A percentile compares a stretch with the other conserved stretches of the same genome.
These are phyloP conservation scores for Volucella inflata DNA, from an alignment of 2,888 invertebrate species.

Conservation along the genomic window DNA sequence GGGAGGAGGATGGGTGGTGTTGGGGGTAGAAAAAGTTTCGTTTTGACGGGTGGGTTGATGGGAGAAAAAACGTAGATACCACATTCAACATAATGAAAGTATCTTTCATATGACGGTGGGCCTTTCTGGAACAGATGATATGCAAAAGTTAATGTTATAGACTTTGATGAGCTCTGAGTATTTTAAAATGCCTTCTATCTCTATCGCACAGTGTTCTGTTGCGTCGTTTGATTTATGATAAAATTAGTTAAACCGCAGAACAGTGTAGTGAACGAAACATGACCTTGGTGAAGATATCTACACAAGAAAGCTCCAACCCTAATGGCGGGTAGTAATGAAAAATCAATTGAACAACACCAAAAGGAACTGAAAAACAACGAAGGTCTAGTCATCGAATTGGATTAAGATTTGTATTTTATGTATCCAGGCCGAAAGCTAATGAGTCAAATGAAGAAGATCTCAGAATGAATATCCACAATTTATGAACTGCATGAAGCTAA, in stretches of 20 bases:
- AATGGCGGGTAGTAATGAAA: too few relatives aligned
- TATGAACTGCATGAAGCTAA: too few relatives aligned
- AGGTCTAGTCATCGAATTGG: too few relatives aligned
- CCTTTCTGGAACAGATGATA: neutral
- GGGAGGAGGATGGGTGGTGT: neutral
- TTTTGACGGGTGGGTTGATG: neutral
- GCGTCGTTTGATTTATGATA: constrained; percentile 2
- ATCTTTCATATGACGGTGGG: constrained; percentile 37
- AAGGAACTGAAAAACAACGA: too few relatives aligned
- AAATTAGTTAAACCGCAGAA: neutral
- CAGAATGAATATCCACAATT: too few relatives aligned
- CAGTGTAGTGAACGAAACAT: too few relatives aligned
- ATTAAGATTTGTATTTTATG: too few relatives aligned
- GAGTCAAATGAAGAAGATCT: too few relatives aligned
- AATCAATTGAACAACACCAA: too few relatives aligned
- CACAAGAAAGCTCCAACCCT: too few relatives aligned
- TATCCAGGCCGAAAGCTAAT: too few relatives aligned
- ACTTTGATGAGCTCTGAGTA: constrained; percentile 33
- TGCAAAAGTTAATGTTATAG: constrained; percentile 44
- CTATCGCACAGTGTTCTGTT: constrained; percentile 6
- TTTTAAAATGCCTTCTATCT: constrained; percentile 10
- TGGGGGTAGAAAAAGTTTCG: constrained; percentile 24
- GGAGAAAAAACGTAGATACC: neutral
- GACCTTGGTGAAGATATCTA: too few relatives aligned
- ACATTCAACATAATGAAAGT: constrained; percentile 34